phyloP scores from a whole-genome alignment of 2,888 invertebrate genomes.

The Stramonita haemastoma region DNA sequence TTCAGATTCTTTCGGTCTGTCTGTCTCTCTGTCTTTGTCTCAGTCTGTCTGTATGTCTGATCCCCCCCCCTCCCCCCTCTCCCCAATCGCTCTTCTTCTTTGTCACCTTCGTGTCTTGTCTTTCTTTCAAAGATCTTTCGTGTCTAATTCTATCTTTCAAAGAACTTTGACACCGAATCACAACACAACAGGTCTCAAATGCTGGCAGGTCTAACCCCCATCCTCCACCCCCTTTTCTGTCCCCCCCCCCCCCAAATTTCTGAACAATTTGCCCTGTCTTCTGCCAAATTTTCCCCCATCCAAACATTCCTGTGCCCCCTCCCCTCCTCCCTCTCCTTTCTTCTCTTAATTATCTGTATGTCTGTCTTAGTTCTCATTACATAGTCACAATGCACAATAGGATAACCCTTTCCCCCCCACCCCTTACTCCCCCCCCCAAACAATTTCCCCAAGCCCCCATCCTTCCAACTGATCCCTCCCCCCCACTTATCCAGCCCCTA shows the following conservation, averaged over 20 bases:
- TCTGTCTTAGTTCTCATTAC: too few species aligned
- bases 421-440: neutral
- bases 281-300: too few species aligned
- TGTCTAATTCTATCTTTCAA: too few species aligned
- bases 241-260: neutral
- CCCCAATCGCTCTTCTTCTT: neutral
- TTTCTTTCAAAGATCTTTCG: too few species aligned
- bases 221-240: neutral
- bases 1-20: neutral
- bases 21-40: neutral
- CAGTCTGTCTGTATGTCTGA: neutral
- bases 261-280: too few species aligned
- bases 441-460: neutral
- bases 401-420: neutral
- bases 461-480: neutral
- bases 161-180: too few species aligned
- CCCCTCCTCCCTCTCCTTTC: too few species aligned
- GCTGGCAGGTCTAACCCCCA: neutral
- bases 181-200: too few species aligned
- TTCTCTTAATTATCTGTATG: too few species aligned
- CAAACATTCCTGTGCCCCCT: too few species aligned
- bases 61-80: neutral
- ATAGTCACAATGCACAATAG: conserved; percentile 3
- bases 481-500: neutral
- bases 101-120: neutral